phyloP scores from a whole-genome alignment of 2,888 invertebrate genomes.

The Sinotaia quadrata region DNA sequence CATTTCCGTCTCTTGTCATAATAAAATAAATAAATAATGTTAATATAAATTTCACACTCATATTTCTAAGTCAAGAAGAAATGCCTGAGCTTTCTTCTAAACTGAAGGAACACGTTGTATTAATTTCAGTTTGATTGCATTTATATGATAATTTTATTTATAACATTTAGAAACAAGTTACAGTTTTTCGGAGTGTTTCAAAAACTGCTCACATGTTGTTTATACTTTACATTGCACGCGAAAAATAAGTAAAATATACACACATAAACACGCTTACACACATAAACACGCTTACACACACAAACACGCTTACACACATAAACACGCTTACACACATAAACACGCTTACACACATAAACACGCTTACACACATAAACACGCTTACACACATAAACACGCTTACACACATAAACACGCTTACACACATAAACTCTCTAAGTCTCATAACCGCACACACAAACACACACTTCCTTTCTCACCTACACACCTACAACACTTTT shows the following conservation, averaged over 20 bases:
- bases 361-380: background rate
- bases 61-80: too few relatives aligned
- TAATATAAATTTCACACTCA: too few relatives aligned
- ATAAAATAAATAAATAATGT: too few relatives aligned
- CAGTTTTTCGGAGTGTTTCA: too few relatives aligned
- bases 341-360: background rate
- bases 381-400: constrained; percentile 5
- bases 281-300: background rate
- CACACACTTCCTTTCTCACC: background rate
- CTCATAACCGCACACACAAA: background rate
- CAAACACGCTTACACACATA: background rate
- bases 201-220: background rate
- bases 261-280: too few relatives aligned
- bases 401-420: background rate
- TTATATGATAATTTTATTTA: too few relatives aligned
- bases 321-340: background rate
- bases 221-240: background rate
- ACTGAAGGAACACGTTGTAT: too few relatives aligned
- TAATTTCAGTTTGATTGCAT: too few relatives aligned
- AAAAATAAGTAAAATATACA: background rate
- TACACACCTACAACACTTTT: background rate
- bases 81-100: too few relatives aligned
- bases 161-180: too few relatives aligned
- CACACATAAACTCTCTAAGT: background rate
- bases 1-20: too few relatives aligned